A percentile compares a stretch with the other conserved stretches of the same genome.
Conservation (phyloP, 2,888 invertebrate species). For the Sepioteuthis lessoniana region DNA sequence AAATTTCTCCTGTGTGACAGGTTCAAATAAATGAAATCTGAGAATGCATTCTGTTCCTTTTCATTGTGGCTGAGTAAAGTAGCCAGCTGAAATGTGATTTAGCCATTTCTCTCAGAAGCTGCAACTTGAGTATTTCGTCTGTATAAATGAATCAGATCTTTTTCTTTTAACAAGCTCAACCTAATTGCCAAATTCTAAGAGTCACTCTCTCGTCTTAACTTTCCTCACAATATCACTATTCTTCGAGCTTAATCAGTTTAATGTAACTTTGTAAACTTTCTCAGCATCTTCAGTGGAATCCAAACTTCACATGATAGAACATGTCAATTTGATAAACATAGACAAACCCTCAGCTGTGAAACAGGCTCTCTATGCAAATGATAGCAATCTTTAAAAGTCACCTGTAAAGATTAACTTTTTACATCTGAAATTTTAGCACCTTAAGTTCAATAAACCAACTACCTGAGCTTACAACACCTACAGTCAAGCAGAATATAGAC, state of each 20-base stretch:
- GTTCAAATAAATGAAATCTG: background rate
- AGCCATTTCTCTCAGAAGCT: background rate
- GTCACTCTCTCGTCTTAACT: background rate
- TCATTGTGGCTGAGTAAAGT: background rate
- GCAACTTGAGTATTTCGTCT: background rate
- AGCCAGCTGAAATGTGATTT: background rate
- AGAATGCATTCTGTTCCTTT: background rate
- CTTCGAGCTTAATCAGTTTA: background rate
- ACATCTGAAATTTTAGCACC: too few relatives aligned
- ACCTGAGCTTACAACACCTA: too few relatives aligned
- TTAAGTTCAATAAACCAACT: too few relatives aligned
- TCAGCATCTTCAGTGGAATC: too few relatives aligned
- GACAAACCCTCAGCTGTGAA: too few relatives aligned
- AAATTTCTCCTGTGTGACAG: background rate
- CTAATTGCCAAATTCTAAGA: background rate
- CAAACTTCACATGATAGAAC: too few relatives aligned
- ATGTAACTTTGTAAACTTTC: background rate
- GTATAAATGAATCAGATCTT: background rate
- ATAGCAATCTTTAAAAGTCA: too few relatives aligned
- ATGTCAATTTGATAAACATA: too few relatives aligned
- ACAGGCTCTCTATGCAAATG: too few relatives aligned
- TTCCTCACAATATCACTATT: background rate
- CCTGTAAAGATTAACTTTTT: too few relatives aligned
- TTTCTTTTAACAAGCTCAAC: background rate
- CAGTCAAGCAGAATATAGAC: too few relatives aligned